These are phyloP conservation scores for Listronotus bonariensis DNA, from an alignment of 1,140 invertebrate genomes.

Conservation along the genomic window DNA sequence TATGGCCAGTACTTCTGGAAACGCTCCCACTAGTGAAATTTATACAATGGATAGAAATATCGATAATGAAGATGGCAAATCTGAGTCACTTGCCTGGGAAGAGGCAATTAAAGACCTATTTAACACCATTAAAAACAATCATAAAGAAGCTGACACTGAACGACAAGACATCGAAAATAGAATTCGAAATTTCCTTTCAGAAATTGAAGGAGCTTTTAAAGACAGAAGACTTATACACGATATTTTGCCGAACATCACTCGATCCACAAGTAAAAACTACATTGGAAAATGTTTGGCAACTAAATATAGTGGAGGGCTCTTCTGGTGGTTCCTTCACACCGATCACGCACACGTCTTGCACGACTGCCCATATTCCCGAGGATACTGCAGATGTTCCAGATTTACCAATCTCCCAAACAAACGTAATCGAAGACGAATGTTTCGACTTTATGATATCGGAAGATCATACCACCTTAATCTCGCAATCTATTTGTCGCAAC, in stretches of 20 bases:
- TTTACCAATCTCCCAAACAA: too few species aligned
- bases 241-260: neutral
- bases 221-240: neutral
- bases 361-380: neutral
- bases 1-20: neutral
- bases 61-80: neutral
- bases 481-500: neutral
- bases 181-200: neutral
- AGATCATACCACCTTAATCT: too few species aligned
- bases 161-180: too few species aligned
- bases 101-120: neutral
- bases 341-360: neutral
- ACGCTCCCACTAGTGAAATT: neutral
- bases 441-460: too few species aligned
- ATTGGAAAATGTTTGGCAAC: neutral
- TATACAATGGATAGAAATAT: neutral
- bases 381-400: neutral
- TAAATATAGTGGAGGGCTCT: neutral
- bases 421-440: too few species aligned
- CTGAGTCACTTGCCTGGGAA: neutral
- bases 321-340: neutral
- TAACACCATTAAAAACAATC: neutral
- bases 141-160: too few species aligned
- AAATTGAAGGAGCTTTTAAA: neutral
- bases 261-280: neutral